Evolutionary conservation across 2,888 invertebrate genomes (phyloP).

Genomic region (Apamea crenata): DNA sequence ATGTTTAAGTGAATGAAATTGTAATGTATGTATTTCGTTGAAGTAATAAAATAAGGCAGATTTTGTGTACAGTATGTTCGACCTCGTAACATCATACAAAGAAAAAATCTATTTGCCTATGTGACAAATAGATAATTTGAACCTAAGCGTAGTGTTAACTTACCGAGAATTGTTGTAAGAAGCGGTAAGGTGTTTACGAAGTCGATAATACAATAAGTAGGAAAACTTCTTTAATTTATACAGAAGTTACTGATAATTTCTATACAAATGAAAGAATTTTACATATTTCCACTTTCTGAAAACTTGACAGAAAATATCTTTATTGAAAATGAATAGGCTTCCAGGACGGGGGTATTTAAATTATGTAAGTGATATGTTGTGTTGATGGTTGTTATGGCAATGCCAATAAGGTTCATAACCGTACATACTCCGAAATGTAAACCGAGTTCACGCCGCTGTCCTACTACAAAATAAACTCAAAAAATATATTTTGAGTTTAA

Average conservation of each 20-base stretch:
- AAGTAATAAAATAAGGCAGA: not conserved
- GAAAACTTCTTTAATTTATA: not conserved
- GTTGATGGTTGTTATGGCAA: constrained; percentile 1
- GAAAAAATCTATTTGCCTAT: not conserved
- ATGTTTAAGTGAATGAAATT: constrained; percentile 11
- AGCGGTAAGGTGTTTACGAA: not conserved
- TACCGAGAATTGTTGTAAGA: not conserved
- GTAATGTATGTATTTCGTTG: not conserved
- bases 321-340: constrained; percentile 13
- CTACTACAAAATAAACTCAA: not conserved
- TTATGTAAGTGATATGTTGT: constrained; percentile 15
- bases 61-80: constrained; percentile 1
- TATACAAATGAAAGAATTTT: not conserved
- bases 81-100: not conserved
- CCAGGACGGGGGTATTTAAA: not conserved
- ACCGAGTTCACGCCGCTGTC: not conserved
- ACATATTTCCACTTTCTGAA: not conserved
- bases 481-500: not conserved
- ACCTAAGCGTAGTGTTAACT: not conserved
- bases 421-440: not conserved
- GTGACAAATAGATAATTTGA: not conserved
- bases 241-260: not conserved
- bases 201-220: not conserved
- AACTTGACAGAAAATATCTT: not conserved
- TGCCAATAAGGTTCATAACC: not conserved